A percentile compares a stretch with the other conserved stretches of the same genome.
Evolutionary conservation across 1,140 invertebrate genomes (phyloP).

Genomic region (Steinernema khuongi): DNA sequence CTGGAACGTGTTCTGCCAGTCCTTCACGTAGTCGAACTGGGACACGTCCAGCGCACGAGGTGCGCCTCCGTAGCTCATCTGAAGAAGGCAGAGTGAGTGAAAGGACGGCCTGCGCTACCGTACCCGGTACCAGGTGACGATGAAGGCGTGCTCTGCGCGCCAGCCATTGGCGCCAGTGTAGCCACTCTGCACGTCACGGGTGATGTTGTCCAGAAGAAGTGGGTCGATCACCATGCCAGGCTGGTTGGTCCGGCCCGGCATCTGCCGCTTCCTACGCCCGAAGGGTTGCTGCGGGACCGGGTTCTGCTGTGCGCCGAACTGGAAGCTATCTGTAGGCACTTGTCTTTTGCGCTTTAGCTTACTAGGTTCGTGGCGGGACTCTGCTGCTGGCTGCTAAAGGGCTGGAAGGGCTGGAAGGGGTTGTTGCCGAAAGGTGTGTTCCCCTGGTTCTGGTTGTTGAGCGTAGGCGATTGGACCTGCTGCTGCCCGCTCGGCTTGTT

Average conservation of each 20-base stretch:
- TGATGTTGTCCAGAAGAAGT: slow-evolving; percentile 61
- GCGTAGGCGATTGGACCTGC: slow-evolving; percentile 51
- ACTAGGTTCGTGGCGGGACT: slow-evolving; percentile 8
- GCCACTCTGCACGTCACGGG: slow-evolving; percentile 79
- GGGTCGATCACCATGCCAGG: slow-evolving; percentile 62
- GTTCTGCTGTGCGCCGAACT: slow-evolving; percentile 15
- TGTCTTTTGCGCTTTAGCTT: slow-evolving; percentile 10
- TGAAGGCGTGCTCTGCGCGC: slow-evolving; percentile 79
- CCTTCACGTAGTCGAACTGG: slow-evolving; percentile 37
- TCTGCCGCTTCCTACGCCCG: slow-evolving; percentile 38
- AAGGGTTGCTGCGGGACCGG: slow-evolving; percentile 20
- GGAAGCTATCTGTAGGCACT: slow-evolving; percentile 11
- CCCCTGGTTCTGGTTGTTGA: slow-evolving; percentile 66
- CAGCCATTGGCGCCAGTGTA: slow-evolving; percentile 78
- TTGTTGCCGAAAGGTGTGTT: slow-evolving; percentile 59
- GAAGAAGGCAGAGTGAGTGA: background rate
- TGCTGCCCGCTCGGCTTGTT: background rate
- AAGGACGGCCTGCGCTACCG: slow-evolving; percentile 68
- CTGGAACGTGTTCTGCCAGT: slow-evolving; percentile 83
- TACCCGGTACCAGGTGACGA: slow-evolving; percentile 88
- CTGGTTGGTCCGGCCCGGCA: slow-evolving; percentile 56
- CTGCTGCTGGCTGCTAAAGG: background rate
- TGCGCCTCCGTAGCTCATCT: slow-evolving; percentile 41
- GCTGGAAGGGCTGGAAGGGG: slow-evolving; percentile 22
- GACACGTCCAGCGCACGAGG: slow-evolving; percentile 40